Evolutionary conservation across 2,797 vertebrate species (phyloP).

Genomic region (Vespertilio murinus): DNA sequence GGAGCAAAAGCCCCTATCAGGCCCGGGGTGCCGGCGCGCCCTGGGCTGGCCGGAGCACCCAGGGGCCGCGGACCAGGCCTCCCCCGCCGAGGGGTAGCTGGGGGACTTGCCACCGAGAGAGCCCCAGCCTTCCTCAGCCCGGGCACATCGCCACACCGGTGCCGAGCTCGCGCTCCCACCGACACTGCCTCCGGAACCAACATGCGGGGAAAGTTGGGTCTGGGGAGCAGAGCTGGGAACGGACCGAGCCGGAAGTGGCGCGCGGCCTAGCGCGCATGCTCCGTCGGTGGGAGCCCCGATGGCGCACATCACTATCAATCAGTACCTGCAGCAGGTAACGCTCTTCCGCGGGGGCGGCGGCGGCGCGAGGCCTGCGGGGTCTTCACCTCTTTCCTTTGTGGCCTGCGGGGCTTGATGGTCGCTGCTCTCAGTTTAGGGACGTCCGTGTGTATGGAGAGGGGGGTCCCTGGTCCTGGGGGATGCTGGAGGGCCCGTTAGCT

Average conservation of each 20-base stretch:
- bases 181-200: neutral
- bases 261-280: neutral
- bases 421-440: neutral
- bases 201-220: neutral
- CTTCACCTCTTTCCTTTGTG: neutral
- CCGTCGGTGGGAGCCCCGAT: slow-evolving; percentile 75
- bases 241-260: neutral
- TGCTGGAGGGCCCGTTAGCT: neutral
- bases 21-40: neutral
- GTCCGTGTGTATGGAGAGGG: neutral
- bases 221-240: neutral
- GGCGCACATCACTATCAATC: slow-evolving; percentile 96
- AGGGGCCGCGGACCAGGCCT: neutral
- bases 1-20: neutral
- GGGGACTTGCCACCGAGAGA: neutral
- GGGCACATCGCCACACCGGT: neutral
- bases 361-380: neutral
- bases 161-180: neutral
- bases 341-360: too few species aligned
- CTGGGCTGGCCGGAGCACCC: neutral
- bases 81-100: neutral
- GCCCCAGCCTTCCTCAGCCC: neutral
- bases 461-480: too few species aligned
- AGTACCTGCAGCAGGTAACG: slow-evolving; percentile 92
- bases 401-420: neutral